phyloP scores from a whole-genome alignment of 2,888 invertebrate genomes.

The Caenorhabditis sp. region DNA sequence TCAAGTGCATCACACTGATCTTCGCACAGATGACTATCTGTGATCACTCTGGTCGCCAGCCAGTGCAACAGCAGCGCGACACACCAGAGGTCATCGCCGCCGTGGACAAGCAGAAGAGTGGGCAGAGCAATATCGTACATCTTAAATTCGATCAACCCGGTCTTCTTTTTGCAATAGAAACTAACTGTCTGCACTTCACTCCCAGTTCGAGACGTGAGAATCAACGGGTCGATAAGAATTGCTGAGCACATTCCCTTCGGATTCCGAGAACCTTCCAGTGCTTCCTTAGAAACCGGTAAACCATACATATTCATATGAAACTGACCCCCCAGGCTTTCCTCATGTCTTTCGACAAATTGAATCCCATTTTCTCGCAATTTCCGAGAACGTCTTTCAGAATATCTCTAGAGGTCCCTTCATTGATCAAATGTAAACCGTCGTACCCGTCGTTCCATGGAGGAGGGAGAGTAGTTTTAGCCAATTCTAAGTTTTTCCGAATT shows the following conservation, averaged over 20 bases:
- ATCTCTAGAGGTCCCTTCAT: not conserved
- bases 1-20: not conserved
- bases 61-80: not conserved
- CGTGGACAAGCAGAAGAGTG: not conserved
- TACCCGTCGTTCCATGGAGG: not conserved
- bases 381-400: not conserved
- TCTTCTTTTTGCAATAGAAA: not conserved
- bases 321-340: not conserved
- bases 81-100: not conserved
- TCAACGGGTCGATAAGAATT: not conserved
- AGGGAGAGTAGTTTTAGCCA: not conserved
- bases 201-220: not conserved
- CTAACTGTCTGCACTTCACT: not conserved
- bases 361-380: not conserved
- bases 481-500: too few relatives aligned
- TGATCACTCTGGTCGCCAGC: not conserved
- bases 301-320: not conserved
- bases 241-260: not conserved
- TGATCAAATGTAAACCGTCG: not conserved
- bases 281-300: not conserved
- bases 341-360: not conserved
- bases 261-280: not conserved
- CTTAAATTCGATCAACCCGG: not conserved
- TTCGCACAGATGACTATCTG: not conserved
- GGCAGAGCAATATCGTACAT: not conserved